Conservation (phyloP, 2,113 vertebrate genomes). For the Scalopus aquaticus region DNA sequence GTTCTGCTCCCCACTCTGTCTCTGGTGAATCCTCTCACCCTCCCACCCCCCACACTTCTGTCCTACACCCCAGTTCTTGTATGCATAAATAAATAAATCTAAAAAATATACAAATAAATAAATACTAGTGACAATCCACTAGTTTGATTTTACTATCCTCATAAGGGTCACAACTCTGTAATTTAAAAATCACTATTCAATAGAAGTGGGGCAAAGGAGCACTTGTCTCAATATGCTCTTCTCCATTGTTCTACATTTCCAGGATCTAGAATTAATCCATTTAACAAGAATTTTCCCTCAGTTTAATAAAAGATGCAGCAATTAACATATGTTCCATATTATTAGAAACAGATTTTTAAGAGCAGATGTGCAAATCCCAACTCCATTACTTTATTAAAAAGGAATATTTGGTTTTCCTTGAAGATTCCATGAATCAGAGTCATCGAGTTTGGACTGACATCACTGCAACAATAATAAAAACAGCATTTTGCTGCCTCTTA, state of each 20-base stretch:
- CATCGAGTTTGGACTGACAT: slow-evolving; percentile 68
- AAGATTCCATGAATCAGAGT: slow-evolving; percentile 65
- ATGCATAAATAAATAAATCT: no score
- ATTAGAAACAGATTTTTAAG: slow-evolving; percentile 71
- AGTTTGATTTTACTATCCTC: neutral
- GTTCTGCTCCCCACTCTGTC: no score
- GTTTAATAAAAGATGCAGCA: slow-evolving; percentile 59
- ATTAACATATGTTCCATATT: slow-evolving; percentile 69
- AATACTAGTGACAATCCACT: neutral
- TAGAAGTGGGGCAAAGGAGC: neutral
- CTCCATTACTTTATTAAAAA: slow-evolving; percentile 74
- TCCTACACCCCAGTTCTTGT: no score
- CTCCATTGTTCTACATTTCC: neutral
- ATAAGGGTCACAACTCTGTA: neutral
- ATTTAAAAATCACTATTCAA: neutral
- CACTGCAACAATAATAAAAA: slow-evolving; percentile 62
- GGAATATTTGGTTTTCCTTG: slow-evolving; percentile 58
- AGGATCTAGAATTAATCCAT: slow-evolving; percentile 46
- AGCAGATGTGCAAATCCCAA: slow-evolving; percentile 71
- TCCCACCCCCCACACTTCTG: no score
- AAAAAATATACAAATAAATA: no score
- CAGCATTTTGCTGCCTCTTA: slow-evolving; percentile 43
- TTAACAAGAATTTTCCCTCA: slow-evolving; percentile 53
- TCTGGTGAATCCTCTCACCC: no score
- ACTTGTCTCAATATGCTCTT: neutral